Base-by-base conservation (phyloP, 2,888 invertebrate species). In the Clusia tigrina region DNA sequence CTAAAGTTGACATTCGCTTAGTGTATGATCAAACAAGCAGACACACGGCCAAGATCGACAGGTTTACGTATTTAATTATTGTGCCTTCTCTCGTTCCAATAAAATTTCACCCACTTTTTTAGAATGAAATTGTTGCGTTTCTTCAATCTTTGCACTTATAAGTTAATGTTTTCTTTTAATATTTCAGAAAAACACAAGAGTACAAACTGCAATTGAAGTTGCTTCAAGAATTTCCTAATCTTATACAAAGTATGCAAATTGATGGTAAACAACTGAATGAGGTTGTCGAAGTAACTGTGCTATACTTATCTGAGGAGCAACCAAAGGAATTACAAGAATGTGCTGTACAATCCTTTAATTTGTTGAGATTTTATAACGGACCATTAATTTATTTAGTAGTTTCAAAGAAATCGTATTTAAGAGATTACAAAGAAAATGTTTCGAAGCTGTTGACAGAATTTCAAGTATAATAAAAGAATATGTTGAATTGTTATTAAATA, bases 181-280 rank as follows among this genome's bases (percentile, higher is more conserved):
- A 37, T 71, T 68, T 22, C 55, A 78, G 78, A 0, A 71, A 77
- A 66, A 83, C 81, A 0, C 83, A 83, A 68, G 81, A 81, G 66
- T 78, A 76, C 61, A 83, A 81, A 66, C 66, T 84, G 18, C 82
- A 84, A 67, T 15, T 77, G 0, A 81, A 81, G 62, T 60, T 84
- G 3, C 66, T 83, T 12, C 64, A 74, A 23, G 71, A 77, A 37
- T 73, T 82, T 59, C 63, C 74, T 0, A 71, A 72, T 52, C 69
- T 84, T 1, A 77, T 83, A 54, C 68, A 70, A 2, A 73, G 73
- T 38, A 69, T 84, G 37, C 77, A 80, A 53, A 71, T 84, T 15
- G 76, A 77, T 20, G 83, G 80, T 5, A 78, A 74, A 52, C 74
- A 80, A 53, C 69, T 83, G 10, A 72, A 82, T 66, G 78, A 79